A percentile compares a stretch with the other conserved stretches of the same genome.
Evolutionary conservation across 2,797 vertebrate genomes (phyloP).

Genomic region (Furcifer pardalis): DNA sequence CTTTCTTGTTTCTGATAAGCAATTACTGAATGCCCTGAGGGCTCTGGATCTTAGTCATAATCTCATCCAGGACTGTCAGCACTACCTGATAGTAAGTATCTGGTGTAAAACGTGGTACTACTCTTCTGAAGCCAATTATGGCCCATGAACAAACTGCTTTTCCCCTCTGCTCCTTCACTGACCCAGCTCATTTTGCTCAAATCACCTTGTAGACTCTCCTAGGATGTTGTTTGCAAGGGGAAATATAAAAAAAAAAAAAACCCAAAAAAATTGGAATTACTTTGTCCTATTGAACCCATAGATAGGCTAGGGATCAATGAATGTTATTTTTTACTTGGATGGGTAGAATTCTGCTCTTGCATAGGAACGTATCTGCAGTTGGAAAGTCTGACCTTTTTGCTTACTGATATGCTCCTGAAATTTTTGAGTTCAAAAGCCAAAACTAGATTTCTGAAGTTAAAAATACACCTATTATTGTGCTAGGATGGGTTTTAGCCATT

Average conservation of each 20-base stretch:
- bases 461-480: neutral
- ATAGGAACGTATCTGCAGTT: neutral
- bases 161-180: neutral
- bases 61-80: slow-evolving; percentile 88
- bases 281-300: neutral
- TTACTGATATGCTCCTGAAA: neutral
- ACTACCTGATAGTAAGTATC: slow-evolving; percentile 83
- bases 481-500: too few relatives aligned
- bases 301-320: neutral
- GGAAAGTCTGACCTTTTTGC: neutral
- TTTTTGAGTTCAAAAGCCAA: neutral
- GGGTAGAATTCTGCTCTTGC: neutral
- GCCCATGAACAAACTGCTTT: neutral
- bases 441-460: neutral
- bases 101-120: neutral
- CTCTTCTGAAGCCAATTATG: neutral
- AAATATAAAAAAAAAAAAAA: too few relatives aligned
- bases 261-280: too few relatives aligned
- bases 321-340: neutral
- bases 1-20: slow-evolving; percentile 72
- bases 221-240: neutral
- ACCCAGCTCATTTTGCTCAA: neutral
- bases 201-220: neutral
- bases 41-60: slow-evolving; percentile 95
- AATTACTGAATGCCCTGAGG: slow-evolving; percentile 89